Evolutionary conservation across 2,888 invertebrate species (phyloP), one percentile per base, ranked within the genome.

Genomic region (Ennomos erosarius): DNA sequence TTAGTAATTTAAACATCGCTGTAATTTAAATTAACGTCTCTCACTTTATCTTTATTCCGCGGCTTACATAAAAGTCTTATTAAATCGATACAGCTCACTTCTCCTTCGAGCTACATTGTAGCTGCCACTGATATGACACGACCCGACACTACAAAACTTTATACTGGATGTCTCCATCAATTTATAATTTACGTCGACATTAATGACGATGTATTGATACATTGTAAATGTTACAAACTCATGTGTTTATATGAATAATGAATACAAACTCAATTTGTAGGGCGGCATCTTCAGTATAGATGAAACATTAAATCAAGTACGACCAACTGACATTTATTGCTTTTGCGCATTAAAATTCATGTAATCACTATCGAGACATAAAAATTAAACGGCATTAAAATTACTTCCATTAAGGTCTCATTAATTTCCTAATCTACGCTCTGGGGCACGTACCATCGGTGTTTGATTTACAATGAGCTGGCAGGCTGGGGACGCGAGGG

Each of bases 371-470:
- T 81, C 81, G 73, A 73, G 75, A 79, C 76, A 82, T 81, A 81
- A 82, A 84, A 84, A 84, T 82, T 83, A 83, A 85, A 82, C 76
- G 79, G 76, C 76, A 84, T 84, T 80, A 80, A 82, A 86, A 89
- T 84, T 81, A 82, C 84, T 85, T 85, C 84, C 85, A 87, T 89
- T 88, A 88, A 72, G 80, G 78, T 75, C 81, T 88, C 89, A 90
- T 90, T 90, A 90, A 90, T 90, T 87, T 84, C 81, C 81, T 85
- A 85, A 89, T 86, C 79, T 80, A 74, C 81, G 89, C 89, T 88
- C 69, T 76, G 74, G 86, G 90, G 85, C 88, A 87, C 70, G 74
- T 65, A 76, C 69, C 74, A 75, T 75, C 72, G 71, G 75, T 78
- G 76, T 79, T 85, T 90, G 87, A 90, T 90, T 90, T 90, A 90